Percentiles rank a stretch among this genome's conserved stretches.
Evolutionary conservation across 2,113 vertebrate genomes (phyloP).

Genomic region (Apodemus sylvaticus): DNA sequence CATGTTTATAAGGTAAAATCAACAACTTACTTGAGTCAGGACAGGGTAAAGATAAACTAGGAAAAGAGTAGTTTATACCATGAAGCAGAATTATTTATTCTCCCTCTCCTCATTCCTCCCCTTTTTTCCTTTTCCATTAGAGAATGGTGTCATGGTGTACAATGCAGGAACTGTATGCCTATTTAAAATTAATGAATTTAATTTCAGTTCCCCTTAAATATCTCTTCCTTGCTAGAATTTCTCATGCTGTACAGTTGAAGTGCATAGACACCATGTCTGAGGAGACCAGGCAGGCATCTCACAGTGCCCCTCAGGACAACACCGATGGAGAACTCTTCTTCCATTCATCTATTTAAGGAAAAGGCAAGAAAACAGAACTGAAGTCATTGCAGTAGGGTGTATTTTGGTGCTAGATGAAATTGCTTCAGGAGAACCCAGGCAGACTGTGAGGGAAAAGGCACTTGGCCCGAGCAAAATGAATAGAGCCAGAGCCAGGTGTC

Average conservation of each 20-base stretch:
- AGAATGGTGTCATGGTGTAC: neutral
- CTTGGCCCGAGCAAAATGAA: neutral
- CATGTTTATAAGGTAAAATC: neutral
- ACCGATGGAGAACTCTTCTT: neutral
- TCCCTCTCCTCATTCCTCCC: neutral
- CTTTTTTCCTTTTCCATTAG: neutral
- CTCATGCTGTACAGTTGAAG: neutral
- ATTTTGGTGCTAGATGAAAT: neutral
- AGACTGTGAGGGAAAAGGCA: neutral
- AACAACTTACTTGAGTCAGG: neutral
- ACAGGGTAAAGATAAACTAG: neutral
- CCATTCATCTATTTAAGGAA: neutral
- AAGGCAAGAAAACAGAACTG: neutral
- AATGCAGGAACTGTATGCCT: neutral
- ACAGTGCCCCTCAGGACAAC: neutral
- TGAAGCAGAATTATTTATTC: neutral
- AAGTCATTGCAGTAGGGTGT: neutral
- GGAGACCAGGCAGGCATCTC: neutral
- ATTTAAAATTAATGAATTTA: neutral
- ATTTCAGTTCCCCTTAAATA: neutral
- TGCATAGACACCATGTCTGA: accelerated
- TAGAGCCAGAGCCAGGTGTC: neutral
- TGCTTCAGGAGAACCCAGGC: neutral
- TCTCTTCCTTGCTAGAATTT: neutral
- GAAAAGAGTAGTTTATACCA: neutral